Percentiles rank a stretch among this genome's conserved stretches.
These are phyloP conservation scores for Smithornis capensis DNA, from an alignment of 2,113 vertebrate species.

Conservation along the genomic window DNA sequence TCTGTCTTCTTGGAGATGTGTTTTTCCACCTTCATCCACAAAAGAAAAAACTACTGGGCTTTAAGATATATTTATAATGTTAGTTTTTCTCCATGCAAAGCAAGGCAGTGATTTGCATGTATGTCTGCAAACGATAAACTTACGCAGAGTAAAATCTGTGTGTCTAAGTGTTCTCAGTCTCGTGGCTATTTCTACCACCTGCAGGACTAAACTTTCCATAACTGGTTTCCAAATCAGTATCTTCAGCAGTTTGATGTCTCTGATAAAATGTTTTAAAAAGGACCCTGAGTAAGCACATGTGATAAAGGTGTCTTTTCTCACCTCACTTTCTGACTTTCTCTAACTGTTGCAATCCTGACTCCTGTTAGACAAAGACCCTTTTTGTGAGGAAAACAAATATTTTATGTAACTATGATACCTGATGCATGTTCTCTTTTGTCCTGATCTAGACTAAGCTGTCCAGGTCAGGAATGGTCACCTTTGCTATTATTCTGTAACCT, in stretches of 20 bases:
- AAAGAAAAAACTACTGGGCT: not conserved
- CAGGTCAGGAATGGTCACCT: constrained; percentile 32
- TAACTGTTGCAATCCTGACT: not conserved
- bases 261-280: not conserved
- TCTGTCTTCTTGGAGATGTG: fast-evolving
- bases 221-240: not conserved
- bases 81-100: not conserved
- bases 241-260: not conserved
- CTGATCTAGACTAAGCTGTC: constrained; percentile 40
- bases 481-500: constrained; percentile 54
- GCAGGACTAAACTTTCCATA: not conserved
- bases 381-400: not conserved
- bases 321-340: not conserved
- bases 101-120: not conserved
- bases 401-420: not conserved
- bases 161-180: not conserved
- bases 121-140: not conserved
- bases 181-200: not conserved
- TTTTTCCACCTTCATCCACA: not conserved
- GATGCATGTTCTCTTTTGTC: not conserved
- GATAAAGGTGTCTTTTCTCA: not conserved
- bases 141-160: not conserved
- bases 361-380: not conserved
- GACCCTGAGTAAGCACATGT: not conserved
- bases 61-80: not conserved